Evolutionary conservation across 1,140 invertebrate genomes (phyloP).

Genomic region (Anastatus disparis): DNA sequence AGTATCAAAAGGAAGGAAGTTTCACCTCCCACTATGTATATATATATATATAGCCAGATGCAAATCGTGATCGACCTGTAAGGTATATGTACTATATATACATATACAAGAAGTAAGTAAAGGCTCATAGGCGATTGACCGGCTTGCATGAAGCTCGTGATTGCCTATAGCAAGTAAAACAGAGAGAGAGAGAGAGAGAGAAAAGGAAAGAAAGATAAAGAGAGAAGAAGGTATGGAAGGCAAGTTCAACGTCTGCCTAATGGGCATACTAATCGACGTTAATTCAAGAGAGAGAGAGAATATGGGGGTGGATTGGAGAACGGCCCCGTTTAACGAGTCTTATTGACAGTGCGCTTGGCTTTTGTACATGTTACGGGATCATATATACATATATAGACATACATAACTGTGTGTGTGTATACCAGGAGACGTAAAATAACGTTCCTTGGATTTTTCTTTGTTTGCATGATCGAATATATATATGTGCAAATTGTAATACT

Average conservation of each 20-base stretch:
- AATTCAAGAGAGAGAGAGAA: constrained; percentile 47
- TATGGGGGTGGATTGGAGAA: no score
- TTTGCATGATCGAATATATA: no score
- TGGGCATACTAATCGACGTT: constrained; percentile 62
- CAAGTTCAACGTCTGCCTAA: constrained; percentile 61
- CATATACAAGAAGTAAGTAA: neutral
- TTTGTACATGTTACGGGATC: no score
- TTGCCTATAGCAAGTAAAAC: constrained; percentile 2
- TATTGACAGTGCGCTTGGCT: constrained; percentile 54
- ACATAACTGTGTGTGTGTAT: no score
- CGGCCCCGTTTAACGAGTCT: constrained; percentile 47
- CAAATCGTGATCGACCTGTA: constrained; percentile 38
- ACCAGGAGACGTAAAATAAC: no score
- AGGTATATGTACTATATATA: constrained; percentile 23
- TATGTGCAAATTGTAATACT: no score
- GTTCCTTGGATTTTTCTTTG: neutral
- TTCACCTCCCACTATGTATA: no score
- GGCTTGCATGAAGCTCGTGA: constrained; percentile 6
- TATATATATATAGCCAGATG: no score
- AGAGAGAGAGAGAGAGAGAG: neutral
- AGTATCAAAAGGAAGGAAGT: no score
- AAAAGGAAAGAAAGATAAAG: neutral
- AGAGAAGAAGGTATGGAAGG: neutral
- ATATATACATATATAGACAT: neutral
- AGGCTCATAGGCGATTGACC: no score